Evolutionary conservation across 30 jellyfish, hydroid and myxozoan species (phyloP).

Genomic region (Euphysa ruthae): DNA sequence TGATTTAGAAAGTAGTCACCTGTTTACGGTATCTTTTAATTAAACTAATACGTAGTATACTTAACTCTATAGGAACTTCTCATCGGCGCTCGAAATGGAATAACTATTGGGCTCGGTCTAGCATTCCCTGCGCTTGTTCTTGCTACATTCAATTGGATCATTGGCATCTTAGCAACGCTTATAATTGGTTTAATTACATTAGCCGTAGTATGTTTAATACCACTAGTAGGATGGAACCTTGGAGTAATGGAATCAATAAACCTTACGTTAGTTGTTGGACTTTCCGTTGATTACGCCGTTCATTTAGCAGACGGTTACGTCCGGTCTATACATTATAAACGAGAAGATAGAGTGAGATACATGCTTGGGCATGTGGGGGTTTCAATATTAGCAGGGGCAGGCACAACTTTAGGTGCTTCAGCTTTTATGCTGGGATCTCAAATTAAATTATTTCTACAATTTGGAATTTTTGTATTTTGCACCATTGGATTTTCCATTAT

Average conservation of each 20-base stretch:
- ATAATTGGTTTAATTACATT: conserved; percentile 72
- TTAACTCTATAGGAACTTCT: conserved; percentile 50
- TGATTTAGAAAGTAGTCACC: not conserved
- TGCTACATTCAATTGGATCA: conserved; percentile 91
- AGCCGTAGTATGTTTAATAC: conserved; percentile 87
- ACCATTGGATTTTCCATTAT: conserved; percentile 81
- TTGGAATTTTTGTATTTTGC: conserved; percentile 89
- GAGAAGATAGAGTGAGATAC: conserved; percentile 69
- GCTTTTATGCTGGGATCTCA: conserved; percentile 91
- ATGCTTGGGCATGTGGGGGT: conserved; percentile 91
- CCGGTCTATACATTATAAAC: conserved; percentile 48
- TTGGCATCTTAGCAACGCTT: conserved; percentile 80
- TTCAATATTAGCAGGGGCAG: conserved; percentile 90
- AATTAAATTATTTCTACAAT: conserved; percentile 73
- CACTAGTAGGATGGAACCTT: conserved; percentile 90
- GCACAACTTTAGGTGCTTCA: conserved; percentile 92
- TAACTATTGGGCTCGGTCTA: conserved; percentile 56
- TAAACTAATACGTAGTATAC: too few species aligned
- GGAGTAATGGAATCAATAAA: conserved; percentile 93
- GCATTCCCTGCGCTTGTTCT: conserved; percentile 88
- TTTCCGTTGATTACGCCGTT: conserved; percentile 89
- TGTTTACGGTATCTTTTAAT: not conserved
- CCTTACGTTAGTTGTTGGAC: conserved; percentile 89
- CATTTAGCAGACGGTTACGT: conserved; percentile 95
- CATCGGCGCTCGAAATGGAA: conserved; percentile 89